Base-by-base conservation (phyloP, 1,140 invertebrate species). In the Drosophila prosaltans region DNA sequence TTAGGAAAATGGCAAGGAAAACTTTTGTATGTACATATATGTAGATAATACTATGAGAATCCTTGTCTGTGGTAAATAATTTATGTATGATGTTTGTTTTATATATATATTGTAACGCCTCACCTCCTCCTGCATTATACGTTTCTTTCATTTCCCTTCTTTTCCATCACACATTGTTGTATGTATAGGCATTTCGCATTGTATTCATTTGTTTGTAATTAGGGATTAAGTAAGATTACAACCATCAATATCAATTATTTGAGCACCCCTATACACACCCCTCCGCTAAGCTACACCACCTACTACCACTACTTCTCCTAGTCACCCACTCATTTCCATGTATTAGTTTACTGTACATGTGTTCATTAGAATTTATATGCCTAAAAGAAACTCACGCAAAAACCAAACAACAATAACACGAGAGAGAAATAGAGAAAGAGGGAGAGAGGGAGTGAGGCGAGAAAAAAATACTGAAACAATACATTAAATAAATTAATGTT, bases 231-330 rank as follows among this genome's bases (percentile, higher is more conserved):
- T 81, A 80, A 89, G 84, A 88, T 88, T 88, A 88, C 84, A 84
- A 80, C 84, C 84, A 88, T 88, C 84, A 88, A 88, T 88, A 89
- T 89, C 84, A 88, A 88, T 88, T 88, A 88, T 88, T 89, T 67
- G 71, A 66, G 76, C 68, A 59, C 32, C 32, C 54, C 21, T 41
- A 16, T 16, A 7, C 32, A 36, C 6, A 36, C 62, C 62, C 51
- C 51, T 10, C 32, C 21, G 26, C 45, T 41, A 51, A 36, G 32
- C 32, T 1, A 36, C 32, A 36, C 32, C 51, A 30, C 73, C 70
- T 30, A 30, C 28, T 2, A 30, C 28, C 4, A 4, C 28, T 30
- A 2, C 28, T 11, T 4, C 26, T 9, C 40, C 9, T 40, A n/a
- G 21, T 5, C 60, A 61, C 59, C 21, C 36, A 61, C 45, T 32